A percentile compares a stretch with the other conserved stretches of the same genome.
These are phyloP conservation scores for Zeugodacus cucurbitae DNA, from an alignment of 1,140 invertebrate species.

Conservation along the genomic window DNA sequence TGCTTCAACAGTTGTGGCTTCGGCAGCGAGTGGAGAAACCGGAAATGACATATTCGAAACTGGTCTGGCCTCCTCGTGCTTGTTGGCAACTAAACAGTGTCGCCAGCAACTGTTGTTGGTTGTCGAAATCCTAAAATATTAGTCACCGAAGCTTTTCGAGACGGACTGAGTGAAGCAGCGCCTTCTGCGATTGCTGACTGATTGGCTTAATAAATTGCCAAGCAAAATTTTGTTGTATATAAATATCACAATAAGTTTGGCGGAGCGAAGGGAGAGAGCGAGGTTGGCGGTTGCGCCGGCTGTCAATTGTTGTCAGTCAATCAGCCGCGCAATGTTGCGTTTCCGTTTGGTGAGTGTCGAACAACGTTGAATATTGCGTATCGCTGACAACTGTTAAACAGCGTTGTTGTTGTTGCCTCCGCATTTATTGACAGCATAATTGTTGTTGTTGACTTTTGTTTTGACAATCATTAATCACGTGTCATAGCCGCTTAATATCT, in stretches of 20 bases:
- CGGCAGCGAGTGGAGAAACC: not conserved
- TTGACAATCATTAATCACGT: constrained; percentile 43
- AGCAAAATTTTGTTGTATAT: not conserved
- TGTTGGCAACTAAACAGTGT: not conserved
- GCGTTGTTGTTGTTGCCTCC: not conserved
- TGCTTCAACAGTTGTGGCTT: not conserved
- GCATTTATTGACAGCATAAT: not conserved
- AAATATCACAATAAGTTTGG: not conserved
- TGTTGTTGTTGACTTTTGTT: constrained; percentile 41
- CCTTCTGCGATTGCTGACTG: not conserved
- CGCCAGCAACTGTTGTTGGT: not conserved
- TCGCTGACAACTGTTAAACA: not conserved
- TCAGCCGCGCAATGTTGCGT: constrained; percentile 22
- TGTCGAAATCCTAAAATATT: not conserved
- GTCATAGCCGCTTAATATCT: constrained; percentile 11
- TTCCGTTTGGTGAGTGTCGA: not conserved
- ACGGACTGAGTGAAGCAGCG: not conserved
- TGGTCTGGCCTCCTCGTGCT: not conserved
- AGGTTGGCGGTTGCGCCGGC: not conserved
- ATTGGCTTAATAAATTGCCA: constrained; percentile 13
- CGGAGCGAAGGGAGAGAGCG: not conserved
- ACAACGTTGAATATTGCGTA: not conserved
- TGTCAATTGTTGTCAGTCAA: constrained; percentile 37
- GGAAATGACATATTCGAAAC: not conserved
- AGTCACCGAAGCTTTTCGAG: not conserved